A percentile compares a stretch with the other conserved stretches of the same genome.
phyloP scores from a whole-genome alignment of 2,888 invertebrate species.

The Myopa testacea region DNA sequence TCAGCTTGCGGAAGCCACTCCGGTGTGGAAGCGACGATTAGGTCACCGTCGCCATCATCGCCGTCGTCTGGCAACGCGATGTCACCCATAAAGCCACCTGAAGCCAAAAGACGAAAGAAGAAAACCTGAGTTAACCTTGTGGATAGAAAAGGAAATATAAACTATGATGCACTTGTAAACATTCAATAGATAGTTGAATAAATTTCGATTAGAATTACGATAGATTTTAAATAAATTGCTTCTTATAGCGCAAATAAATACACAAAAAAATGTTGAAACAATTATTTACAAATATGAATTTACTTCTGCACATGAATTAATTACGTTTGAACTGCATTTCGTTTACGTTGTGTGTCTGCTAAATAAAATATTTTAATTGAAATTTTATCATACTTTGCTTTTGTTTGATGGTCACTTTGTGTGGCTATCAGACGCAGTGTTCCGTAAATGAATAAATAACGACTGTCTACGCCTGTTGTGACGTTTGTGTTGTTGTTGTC shows the following conservation, averaged over 20 bases:
- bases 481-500: not conserved
- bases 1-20: conserved; percentile 49
- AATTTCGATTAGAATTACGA: too few relatives aligned
- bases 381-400: conserved; percentile 53
- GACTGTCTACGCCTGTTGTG: conserved; percentile 18
- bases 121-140: not conserved
- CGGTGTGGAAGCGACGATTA: conserved; percentile 52
- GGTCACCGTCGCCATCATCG: conserved; percentile 53
- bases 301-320: too few relatives aligned
- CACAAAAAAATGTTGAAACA: too few relatives aligned
- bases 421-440: conserved; percentile 20
- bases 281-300: too few relatives aligned
- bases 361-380: conserved; percentile 59
- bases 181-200: too few relatives aligned
- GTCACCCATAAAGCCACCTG: conserved; percentile 85
- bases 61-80: conserved; percentile 79
- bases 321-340: too few relatives aligned
- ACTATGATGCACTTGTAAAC: not conserved
- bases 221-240: too few relatives aligned
- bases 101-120: not conserved
- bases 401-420: conserved; percentile 16
- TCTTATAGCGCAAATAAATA: too few relatives aligned
- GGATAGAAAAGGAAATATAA: not conserved
- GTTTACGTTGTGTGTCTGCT: conserved; percentile 6
- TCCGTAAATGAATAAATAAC: conserved; percentile 33